phyloP scores from a whole-genome alignment of 2,888 invertebrate genomes.

The Cerceris ruficornis region DNA sequence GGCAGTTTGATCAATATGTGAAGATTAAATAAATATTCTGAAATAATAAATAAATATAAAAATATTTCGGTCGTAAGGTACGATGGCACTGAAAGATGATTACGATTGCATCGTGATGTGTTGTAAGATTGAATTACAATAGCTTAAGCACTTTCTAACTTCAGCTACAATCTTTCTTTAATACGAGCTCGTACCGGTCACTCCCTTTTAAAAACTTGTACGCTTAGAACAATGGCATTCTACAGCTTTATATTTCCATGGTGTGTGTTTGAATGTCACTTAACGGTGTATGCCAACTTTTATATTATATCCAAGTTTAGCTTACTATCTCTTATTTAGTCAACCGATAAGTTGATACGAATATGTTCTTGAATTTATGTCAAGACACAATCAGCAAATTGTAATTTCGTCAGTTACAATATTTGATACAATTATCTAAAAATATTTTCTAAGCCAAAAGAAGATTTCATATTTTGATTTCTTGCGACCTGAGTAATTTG shows the following conservation, averaged over 20 bases:
- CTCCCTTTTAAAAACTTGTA: slow-evolving; percentile 23
- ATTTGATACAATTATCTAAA: slow-evolving; percentile 29
- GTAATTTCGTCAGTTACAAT: slow-evolving; percentile 28
- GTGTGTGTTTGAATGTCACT: neutral
- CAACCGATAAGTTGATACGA: slow-evolving; percentile 29
- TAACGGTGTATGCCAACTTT: slow-evolving; percentile 14
- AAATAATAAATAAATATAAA: too few species aligned
- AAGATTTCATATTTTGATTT: too few species aligned
- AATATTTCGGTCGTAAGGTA: too few species aligned
- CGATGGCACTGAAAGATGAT: too few species aligned
- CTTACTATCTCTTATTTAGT: neutral
- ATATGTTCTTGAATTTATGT: slow-evolving; percentile 36
- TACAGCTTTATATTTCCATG: neutral
- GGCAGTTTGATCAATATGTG: too few species aligned
- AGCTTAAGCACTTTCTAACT: neutral
- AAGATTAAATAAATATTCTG: too few species aligned
- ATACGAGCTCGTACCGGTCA: slow-evolving; percentile 27
- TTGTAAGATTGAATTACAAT: too few species aligned
- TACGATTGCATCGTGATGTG: too few species aligned
- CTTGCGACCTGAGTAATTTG: too few species aligned
- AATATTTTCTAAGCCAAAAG: too few species aligned
- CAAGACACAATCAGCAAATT: slow-evolving; percentile 24
- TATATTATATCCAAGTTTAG: neutral
- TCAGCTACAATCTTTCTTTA: neutral
- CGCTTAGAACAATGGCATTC: slow-evolving; percentile 41